Evolutionary conservation across 2,797 vertebrate species (phyloP).

Genomic region (Nasua narica): DNA sequence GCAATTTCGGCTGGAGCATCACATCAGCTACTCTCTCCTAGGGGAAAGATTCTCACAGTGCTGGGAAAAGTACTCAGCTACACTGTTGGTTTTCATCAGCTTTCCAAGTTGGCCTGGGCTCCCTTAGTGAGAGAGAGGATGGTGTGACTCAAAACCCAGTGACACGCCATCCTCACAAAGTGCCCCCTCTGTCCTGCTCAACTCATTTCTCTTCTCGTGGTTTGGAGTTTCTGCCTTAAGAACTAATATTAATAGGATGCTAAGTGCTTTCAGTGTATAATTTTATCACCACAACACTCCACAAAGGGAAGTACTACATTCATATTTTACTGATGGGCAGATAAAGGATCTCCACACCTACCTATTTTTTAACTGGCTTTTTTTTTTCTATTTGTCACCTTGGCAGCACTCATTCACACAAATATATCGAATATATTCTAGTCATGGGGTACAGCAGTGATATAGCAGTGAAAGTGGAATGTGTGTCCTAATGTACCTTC

Average conservation of each 20-base stretch:
- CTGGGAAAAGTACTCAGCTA: background rate
- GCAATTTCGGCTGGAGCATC: background rate
- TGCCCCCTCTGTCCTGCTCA: background rate
- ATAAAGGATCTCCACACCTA: background rate
- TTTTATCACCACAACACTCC: background rate
- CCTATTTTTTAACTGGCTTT: background rate
- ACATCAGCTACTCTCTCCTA: background rate
- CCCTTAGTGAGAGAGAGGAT: background rate
- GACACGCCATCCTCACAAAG: background rate
- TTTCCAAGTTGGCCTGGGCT: background rate
- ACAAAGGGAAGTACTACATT: background rate
- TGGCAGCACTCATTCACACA: background rate
- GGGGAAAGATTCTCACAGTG: background rate
- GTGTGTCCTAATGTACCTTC: background rate
- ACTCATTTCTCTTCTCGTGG: background rate
- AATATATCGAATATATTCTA: background rate
- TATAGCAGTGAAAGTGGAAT: background rate
- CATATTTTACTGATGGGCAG: background rate
- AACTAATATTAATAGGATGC: background rate
- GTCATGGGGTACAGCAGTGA: background rate
- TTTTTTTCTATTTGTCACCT: background rate
- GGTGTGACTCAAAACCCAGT: background rate
- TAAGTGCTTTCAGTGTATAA: background rate
- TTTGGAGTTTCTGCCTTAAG: background rate
- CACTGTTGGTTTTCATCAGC: background rate